These are phyloP conservation scores for Lithophane ornitopus DNA, from an alignment of 2,888 invertebrate genomes.

Conservation along the genomic window DNA sequence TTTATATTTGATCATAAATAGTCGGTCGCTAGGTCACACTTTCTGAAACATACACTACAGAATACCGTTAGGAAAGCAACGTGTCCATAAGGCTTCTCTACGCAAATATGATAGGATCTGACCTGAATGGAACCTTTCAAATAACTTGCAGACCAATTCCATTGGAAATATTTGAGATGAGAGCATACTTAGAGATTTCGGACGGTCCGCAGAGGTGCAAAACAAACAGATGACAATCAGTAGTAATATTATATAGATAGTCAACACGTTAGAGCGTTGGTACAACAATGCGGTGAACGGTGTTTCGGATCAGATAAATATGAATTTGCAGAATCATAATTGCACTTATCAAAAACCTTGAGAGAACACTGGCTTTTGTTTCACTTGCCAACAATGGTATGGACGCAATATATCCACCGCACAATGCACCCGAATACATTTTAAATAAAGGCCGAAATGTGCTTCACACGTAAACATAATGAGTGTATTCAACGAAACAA, in stretches of 20 bases:
- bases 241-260: constrained; percentile 25
- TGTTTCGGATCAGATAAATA: constrained; percentile 75
- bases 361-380: constrained; percentile 78
- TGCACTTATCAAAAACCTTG: constrained; percentile 77
- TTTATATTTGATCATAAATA: constrained; percentile 8
- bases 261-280: constrained; percentile 30
- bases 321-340: constrained; percentile 76
- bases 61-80: constrained; percentile 17
- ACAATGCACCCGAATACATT: constrained; percentile 73
- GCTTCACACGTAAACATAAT: constrained; percentile 73
- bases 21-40: constrained; percentile 5
- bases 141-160: not conserved
- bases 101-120: not conserved
- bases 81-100: not conserved
- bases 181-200: constrained; percentile 1
- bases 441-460: constrained; percentile 73
- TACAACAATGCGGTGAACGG: constrained; percentile 59
- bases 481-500: constrained; percentile 62
- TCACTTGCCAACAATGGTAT: constrained; percentile 74
- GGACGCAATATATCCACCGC: constrained; percentile 66
- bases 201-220: not conserved
- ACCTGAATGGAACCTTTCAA: not conserved
- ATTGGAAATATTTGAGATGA: constrained; percentile 8
- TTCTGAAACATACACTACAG: constrained; percentile 9
- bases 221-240: constrained; percentile 36